These are phyloP conservation scores for Passer domesticus DNA, from an alignment of 2,113 vertebrate species.

Conservation along the genomic window DNA sequence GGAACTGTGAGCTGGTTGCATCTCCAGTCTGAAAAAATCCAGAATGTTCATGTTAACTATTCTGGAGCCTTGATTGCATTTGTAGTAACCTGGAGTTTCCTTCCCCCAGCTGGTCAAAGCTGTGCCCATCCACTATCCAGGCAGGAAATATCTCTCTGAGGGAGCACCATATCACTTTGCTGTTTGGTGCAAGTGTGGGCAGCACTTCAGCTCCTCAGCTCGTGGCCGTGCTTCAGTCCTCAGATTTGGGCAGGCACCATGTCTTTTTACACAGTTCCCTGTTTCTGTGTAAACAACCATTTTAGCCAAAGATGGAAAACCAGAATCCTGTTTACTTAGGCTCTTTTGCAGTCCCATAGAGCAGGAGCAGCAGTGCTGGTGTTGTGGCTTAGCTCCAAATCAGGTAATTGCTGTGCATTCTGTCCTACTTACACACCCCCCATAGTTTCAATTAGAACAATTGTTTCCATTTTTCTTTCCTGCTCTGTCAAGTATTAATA, in stretches of 20 bases:
- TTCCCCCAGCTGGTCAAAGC: neutral
- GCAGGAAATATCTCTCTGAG: neutral
- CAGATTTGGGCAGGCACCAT: neutral
- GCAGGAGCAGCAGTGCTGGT: neutral
- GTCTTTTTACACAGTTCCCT: neutral
- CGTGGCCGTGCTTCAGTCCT: neutral
- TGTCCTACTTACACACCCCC: slow-evolving; percentile 48
- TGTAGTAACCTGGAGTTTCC: neutral
- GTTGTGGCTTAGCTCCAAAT: slow-evolving; percentile 33
- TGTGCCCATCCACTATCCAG: neutral
- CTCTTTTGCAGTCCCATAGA: neutral
- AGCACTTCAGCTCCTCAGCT: neutral
- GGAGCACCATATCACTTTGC: neutral
- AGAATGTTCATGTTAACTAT: neutral
- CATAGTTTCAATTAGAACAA: slow-evolving; percentile 57
- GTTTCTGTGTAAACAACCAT: neutral
- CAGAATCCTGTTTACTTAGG: neutral
- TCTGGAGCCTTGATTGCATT: neutral
- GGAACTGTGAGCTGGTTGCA: neutral
- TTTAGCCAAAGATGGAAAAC: neutral
- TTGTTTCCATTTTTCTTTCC: slow-evolving; percentile 57
- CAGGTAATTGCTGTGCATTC: slow-evolving; percentile 61
- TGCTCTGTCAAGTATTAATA: slow-evolving; percentile 50
- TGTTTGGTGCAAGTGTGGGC: neutral
- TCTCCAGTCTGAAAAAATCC: neutral